Conservation (phyloP, 35 echinoderm and acorn worm species). For the Anneissia japonica region DNA sequence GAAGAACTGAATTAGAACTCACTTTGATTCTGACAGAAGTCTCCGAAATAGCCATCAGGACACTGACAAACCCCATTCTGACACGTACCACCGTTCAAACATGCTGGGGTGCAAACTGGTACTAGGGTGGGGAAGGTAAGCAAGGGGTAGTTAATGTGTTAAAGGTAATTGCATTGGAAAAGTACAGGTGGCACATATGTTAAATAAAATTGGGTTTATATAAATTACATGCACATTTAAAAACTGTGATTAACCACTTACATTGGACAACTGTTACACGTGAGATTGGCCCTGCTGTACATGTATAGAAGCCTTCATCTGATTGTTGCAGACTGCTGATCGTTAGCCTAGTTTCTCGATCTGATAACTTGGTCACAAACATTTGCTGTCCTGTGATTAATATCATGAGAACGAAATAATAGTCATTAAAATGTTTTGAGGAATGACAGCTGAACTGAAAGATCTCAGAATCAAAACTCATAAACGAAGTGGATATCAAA, state of each 20-base stretch:
- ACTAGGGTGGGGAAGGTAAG: not conserved
- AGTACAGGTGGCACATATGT: not conserved
- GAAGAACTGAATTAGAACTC: not conserved
- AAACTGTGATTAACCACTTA: not conserved
- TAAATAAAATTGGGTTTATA: too few species aligned
- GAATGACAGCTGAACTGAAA: too few species aligned
- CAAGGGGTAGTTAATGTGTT: not conserved
- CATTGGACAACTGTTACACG: not conserved
- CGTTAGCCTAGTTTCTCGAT: not conserved
- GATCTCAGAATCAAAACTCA: too few species aligned
- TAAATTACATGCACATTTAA: too few species aligned
- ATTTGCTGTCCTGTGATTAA: not conserved
- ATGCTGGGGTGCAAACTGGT: conserved; percentile 55
- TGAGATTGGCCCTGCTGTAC: not conserved
- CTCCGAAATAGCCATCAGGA: conserved; percentile 55
- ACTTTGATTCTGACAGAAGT: conserved; percentile 75
- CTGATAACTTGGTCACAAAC: not conserved
- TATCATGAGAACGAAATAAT: too few species aligned
- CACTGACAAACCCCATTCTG: conserved; percentile 53
- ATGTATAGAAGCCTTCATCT: not conserved
- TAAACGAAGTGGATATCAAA: too few species aligned
- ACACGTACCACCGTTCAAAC: conserved; percentile 74
- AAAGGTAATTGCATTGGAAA: not conserved
- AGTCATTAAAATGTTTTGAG: too few species aligned
- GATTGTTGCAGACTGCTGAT: not conserved